Base-by-base conservation (phyloP, 2,113 vertebrate genomes). In the Aptenodytes forsteri region DNA sequence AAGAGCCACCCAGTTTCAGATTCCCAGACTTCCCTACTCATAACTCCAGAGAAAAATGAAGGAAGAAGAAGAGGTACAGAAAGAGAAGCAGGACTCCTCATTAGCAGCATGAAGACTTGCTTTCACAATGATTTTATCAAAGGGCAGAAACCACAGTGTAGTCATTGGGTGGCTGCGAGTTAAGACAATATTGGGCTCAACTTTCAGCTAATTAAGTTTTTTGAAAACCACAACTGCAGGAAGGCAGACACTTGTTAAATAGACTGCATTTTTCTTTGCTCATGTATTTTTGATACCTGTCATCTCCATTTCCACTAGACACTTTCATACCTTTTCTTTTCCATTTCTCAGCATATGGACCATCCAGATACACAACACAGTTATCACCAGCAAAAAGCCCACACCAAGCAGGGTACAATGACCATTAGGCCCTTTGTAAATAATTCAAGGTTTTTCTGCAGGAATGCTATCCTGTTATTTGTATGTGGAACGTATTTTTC, bases 171-270 rank as follows among this genome's bases (percentile, higher is more conserved):
- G 73, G 40, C 66, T 85, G 62, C 62, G 56, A 93, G 46, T 83
- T 87, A 91, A 85, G 54, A 58, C 49, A 89, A 52, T 83, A 69
- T 46, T 65, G 49, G 78, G n/a, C 55, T 96, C 81, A 90, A 46
- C 42, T 38, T 66, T 77, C 59, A 85, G 66, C 42, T 90, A 89
- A 96, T 94, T 88, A 93, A 94, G 38, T 78, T 89, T 38, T 73
- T 66, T 81, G 49, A 54, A 96, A 97, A 96, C 90, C 84, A 76
- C 93, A 93, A 25, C 29, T 54, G 11, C 67, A 88, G 71, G 87
- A 94, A 93, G 58, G 34, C 59, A 96, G 82, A 70, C 38, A 42
- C 29, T 90, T 66, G 54, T 78, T 95, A 93, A 90, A 75, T 16
- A 85, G 71, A 73, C 62, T 54, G 55, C 54, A 44, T 90, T 96